Evolutionary conservation across 1,140 invertebrate species (phyloP).

Genomic region (Gonioctena quinquepunctata): DNA sequence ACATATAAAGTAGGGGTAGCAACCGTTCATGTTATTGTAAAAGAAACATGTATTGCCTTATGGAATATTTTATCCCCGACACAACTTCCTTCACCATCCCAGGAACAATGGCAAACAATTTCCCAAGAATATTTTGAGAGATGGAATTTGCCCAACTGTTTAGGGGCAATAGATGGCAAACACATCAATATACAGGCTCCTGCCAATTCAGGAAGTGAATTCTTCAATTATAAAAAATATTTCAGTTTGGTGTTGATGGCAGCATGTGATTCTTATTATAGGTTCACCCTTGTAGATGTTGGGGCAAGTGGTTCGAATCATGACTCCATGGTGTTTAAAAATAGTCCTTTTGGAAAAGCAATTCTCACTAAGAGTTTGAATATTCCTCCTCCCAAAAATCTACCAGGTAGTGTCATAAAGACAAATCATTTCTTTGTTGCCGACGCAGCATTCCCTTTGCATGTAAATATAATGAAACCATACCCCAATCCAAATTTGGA

Average conservation of each 20-base stretch:
- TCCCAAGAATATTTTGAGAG: constrained; percentile 7
- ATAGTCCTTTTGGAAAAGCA: constrained; percentile 14
- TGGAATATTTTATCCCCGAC: too few relatives aligned
- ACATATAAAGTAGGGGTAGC: too few relatives aligned
- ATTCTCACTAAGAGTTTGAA: constrained; percentile 31
- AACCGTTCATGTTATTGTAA: too few relatives aligned
- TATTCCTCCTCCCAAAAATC: constrained; percentile 41
- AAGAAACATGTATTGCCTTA: too few relatives aligned
- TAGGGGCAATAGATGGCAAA: constrained; percentile 50
- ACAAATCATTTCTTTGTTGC: constrained; percentile 42
- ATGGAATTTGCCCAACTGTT: constrained; percentile 27
- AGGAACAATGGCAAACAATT: constrained; percentile 7
- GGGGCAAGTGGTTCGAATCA: too few relatives aligned
- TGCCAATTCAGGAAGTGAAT: constrained; percentile 46
- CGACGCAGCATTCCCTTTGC: constrained; percentile 56
- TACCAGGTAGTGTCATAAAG: constrained; percentile 22
- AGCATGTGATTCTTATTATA: constrained; percentile 53
- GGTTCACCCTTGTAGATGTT: constrained; percentile 51
- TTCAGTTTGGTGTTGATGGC: constrained; percentile 57
- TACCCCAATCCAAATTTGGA: constrained; percentile 51
- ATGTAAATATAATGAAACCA: constrained; percentile 57
- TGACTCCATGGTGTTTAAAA: constrained; percentile 41
- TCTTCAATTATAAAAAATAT: constrained; percentile 56
- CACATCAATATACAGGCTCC: constrained; percentile 46
- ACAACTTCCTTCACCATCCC: too few relatives aligned